phyloP scores from a whole-genome alignment of 2,113 vertebrate genomes.

The Ardeotis arabs region DNA sequence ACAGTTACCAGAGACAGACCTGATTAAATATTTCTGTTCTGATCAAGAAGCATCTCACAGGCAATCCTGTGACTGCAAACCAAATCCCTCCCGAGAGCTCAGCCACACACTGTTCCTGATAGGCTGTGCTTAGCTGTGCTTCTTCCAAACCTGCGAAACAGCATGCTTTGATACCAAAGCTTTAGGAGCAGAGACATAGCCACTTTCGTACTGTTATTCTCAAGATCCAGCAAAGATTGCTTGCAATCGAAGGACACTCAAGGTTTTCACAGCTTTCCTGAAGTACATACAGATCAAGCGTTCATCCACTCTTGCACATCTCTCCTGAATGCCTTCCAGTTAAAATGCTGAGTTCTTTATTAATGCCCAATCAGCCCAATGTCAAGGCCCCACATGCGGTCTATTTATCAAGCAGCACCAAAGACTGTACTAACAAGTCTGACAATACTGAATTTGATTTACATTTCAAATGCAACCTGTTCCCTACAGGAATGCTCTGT shows the following conservation, averaged over 20 bases:
- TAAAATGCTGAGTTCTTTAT: not conserved
- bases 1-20: slow-evolving; percentile 2
- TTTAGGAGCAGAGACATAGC: not conserved
- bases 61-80: not conserved
- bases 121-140: not conserved
- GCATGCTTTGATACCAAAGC: fast-evolving
- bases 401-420: not conserved
- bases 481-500: not conserved
- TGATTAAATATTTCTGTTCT: slow-evolving; percentile 49
- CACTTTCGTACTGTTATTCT: not conserved
- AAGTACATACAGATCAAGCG: not conserved
- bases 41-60: not conserved
- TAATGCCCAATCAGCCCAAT: not conserved
- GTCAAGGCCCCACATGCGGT: not conserved
- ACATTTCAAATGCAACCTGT: not conserved
- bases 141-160: not conserved
- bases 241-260: fast-evolving
- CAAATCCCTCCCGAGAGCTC: not conserved
- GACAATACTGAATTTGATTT: not conserved
- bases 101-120: not conserved
- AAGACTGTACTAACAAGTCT: not conserved
- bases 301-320: not conserved
- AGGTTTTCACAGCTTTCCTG: not conserved
- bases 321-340: not conserved
- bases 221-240: not conserved